These are phyloP conservation scores for Macquaria australasica DNA, from an alignment of 2,113 vertebrate species.

Conservation along the genomic window DNA sequence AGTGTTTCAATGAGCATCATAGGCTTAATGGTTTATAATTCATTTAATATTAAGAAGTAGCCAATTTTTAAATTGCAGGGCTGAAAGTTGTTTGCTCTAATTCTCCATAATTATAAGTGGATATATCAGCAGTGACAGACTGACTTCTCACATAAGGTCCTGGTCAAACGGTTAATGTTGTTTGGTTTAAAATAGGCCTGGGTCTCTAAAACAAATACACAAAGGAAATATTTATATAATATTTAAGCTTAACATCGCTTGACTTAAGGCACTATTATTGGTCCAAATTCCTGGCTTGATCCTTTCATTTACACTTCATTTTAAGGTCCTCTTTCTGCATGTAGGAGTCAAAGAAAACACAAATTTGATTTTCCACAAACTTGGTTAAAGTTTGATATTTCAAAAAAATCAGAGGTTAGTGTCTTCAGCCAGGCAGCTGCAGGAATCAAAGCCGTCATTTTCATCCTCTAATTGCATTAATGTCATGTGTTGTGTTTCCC, in stretches of 20 bases:
- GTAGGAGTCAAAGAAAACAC: neutral
- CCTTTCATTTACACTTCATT: conserved; percentile 10
- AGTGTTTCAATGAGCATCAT: conserved; percentile 25
- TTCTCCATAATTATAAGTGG: conserved; percentile 12
- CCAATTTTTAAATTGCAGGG: neutral
- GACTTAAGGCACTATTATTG: neutral
- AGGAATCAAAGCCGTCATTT: conserved; percentile 67
- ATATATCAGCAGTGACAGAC: conserved; percentile 11
- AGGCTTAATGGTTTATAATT: conserved; percentile 37
- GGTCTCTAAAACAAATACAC: conserved; percentile 23
- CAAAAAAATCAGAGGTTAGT: conserved; percentile 20
- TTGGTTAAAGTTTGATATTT: neutral
- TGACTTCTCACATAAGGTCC: conserved; percentile 6
- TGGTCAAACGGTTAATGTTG: neutral
- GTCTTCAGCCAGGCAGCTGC: conserved; percentile 37
- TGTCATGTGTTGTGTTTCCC: conserved; percentile 82
- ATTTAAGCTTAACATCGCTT: conserved; percentile 11
- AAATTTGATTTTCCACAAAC: conserved; percentile 18
- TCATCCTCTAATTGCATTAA: conserved; percentile 83
- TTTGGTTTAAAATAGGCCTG: conserved; percentile 12
- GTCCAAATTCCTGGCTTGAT: conserved; percentile 15
- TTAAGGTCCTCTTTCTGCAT: neutral
- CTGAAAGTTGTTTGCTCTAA: conserved; percentile 6
- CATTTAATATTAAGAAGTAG: conserved; percentile 37
- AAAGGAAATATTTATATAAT: conserved; percentile 8